Conservation (phyloP, 2,888 invertebrate species). For the Nesidiocoris tenuis region DNA sequence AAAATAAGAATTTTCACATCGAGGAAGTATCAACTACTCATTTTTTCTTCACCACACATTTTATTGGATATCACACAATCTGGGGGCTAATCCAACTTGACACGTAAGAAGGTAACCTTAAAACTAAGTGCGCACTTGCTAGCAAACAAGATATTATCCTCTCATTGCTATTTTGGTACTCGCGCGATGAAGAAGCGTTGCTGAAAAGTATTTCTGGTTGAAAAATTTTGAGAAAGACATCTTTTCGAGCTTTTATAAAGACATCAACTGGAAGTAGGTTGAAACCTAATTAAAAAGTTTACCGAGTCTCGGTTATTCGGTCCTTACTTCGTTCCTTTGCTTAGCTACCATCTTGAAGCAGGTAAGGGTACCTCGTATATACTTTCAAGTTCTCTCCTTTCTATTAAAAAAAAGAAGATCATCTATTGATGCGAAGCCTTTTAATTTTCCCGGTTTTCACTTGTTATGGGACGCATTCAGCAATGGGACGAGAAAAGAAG, state of each 20-base stretch:
- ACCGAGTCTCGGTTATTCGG: not conserved
- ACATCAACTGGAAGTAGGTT: slow-evolving; percentile 5
- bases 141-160: too few species aligned
- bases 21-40: too few species aligned
- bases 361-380: too few species aligned
- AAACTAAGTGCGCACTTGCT: too few species aligned
- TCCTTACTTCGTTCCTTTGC: not conserved
- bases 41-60: too few species aligned
- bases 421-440: not conserved
- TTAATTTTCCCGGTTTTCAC: not conserved
- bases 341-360: not conserved
- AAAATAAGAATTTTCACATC: too few species aligned
- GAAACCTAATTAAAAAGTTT: slow-evolving; percentile 7
- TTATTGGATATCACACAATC: too few species aligned
- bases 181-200: too few species aligned
- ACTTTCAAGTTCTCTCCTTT: not conserved
- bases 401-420: not conserved
- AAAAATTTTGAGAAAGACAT: not conserved
- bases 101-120: too few species aligned
- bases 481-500: not conserved
- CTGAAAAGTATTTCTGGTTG: too few species aligned
- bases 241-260: not conserved
- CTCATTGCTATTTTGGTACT: too few species aligned
- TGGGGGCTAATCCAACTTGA: too few species aligned
- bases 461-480: not conserved